Percentiles rank a stretch among this genome's conserved stretches.
Conservation (phyloP, 2,797 vertebrate genomes). For the Sebastolobus altivelis region DNA sequence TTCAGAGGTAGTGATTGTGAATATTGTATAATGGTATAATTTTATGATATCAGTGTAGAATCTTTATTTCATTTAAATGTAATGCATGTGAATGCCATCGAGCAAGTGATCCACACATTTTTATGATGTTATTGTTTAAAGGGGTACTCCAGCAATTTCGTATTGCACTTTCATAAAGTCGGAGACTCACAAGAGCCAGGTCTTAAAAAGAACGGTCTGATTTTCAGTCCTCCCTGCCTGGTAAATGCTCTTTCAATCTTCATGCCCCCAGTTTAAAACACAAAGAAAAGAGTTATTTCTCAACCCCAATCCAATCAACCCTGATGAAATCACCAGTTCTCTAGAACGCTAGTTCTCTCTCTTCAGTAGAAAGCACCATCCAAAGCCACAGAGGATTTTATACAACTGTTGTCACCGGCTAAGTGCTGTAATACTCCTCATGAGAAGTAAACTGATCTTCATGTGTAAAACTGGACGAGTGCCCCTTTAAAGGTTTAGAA, state of each 20-base stretch:
- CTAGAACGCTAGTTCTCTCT: no score
- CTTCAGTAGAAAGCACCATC: neutral
- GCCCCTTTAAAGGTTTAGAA: conserved; percentile 9
- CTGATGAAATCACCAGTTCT: no score
- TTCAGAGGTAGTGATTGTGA: conserved; percentile 16
- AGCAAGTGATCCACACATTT: neutral
- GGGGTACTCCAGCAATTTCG: neutral
- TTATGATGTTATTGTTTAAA: neutral
- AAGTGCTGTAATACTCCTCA: neutral
- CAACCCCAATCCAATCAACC: neutral
- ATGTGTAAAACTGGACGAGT: neutral
- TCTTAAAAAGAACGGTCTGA: no score
- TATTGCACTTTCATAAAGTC: neutral
- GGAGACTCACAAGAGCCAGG: no score
- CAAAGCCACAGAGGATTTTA: neutral
- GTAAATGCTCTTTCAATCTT: neutral
- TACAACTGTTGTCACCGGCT: neutral
- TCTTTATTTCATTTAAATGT: neutral
- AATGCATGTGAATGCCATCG: neutral
- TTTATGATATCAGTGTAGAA: neutral
- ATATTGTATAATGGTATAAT: neutral
- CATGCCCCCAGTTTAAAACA: neutral
- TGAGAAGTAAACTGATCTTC: neutral
- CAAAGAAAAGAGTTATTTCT: neutral
- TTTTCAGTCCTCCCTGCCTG: neutral